A percentile compares a stretch with the other conserved stretches of the same genome.
Evolutionary conservation across 2,797 vertebrate genomes (phyloP).

Genomic region (Decapterus maruadsi): DNA sequence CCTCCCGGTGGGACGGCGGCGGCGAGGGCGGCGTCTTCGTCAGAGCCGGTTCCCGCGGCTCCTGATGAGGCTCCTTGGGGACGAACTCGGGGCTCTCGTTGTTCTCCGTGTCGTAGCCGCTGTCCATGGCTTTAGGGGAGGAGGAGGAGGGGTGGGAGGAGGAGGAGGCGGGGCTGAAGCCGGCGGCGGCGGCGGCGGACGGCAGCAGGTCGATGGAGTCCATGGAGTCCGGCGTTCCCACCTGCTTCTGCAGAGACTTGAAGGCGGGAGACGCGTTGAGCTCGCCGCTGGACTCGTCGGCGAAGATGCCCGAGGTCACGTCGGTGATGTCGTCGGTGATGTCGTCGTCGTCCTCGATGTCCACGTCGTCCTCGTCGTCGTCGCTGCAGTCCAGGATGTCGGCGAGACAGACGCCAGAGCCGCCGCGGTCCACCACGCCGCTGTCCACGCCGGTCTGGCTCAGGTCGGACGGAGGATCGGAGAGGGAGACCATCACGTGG

Average conservation of each 20-base stretch:
- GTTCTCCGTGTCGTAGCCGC: conserved; percentile 97
- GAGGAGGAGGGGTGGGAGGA: conserved; percentile 81
- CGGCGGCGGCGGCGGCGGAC: conserved; percentile 73
- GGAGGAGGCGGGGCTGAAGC: conserved; percentile 85
- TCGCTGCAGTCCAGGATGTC: conserved; percentile 88
- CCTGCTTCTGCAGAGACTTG: conserved; percentile 90
- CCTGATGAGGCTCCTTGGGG: conserved; percentile 89
- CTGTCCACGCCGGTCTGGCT: conserved; percentile 59
- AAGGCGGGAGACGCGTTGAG: conserved; percentile 73
- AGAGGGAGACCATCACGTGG: conserved; percentile 66
- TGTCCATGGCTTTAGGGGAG: conserved; percentile 90
- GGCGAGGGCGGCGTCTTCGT: conserved; percentile 57
- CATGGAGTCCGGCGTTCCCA: conserved; percentile 91
- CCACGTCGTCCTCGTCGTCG: conserved; percentile 74
- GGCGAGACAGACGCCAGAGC: conserved; percentile 82
- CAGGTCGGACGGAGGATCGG: conserved; percentile 76
- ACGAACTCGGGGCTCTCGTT: conserved; percentile 97
- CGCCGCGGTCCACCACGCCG: conserved; percentile 68
- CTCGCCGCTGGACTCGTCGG: conserved; percentile 81
- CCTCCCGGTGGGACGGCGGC: conserved; percentile 20
- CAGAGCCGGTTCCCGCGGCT: conserved; percentile 83
- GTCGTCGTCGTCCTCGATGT: conserved; percentile 76
- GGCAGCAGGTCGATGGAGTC: conserved; percentile 89
- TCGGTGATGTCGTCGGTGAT: conserved; percentile 87
- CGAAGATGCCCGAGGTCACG: conserved; percentile 89